Percentiles rank a stretch among this genome's conserved stretches.
These are phyloP conservation scores for Rafetus swinhoei DNA, from an alignment of 2,113 vertebrate species.

Conservation along the genomic window DNA sequence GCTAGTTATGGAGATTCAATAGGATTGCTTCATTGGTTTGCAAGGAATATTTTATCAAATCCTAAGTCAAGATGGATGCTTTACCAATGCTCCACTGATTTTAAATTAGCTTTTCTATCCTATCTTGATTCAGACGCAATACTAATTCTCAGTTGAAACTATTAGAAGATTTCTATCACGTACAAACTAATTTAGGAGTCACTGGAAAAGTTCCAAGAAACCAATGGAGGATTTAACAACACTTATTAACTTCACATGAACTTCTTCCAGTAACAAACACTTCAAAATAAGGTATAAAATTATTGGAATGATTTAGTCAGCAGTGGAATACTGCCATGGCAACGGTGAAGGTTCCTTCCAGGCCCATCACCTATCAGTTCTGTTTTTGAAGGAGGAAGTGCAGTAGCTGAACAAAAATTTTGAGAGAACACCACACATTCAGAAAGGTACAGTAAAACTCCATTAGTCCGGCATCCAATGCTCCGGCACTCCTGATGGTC, in stretches of 20 bases:
- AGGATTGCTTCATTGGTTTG: background rate
- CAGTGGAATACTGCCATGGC: background rate
- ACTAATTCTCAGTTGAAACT: conserved; percentile 1
- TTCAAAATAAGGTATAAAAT: background rate
- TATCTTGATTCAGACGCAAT: conserved; percentile 2
- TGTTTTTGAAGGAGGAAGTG: background rate
- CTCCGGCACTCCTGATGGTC: too few relatives aligned
- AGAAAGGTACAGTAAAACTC: too few relatives aligned
- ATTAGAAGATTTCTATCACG: background rate
- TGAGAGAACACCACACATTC: background rate
- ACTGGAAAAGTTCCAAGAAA: conserved; percentile 14
- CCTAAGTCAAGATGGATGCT: background rate
- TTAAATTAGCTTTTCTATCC: conserved; percentile 20
- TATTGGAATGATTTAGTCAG: background rate
- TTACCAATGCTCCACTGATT: conserved; percentile 31
- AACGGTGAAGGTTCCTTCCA: background rate
- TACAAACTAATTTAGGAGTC: background rate
- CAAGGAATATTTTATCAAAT: conserved; percentile 17
- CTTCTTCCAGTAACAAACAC: background rate
- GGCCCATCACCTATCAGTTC: background rate
- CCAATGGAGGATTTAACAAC: background rate
- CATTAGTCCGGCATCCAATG: too few relatives aligned
- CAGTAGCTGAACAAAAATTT: background rate
- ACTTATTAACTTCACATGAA: background rate
- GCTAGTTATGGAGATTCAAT: background rate